phyloP scores from a whole-genome alignment of 2,888 invertebrate species.

The Endotricha flammealis region DNA sequence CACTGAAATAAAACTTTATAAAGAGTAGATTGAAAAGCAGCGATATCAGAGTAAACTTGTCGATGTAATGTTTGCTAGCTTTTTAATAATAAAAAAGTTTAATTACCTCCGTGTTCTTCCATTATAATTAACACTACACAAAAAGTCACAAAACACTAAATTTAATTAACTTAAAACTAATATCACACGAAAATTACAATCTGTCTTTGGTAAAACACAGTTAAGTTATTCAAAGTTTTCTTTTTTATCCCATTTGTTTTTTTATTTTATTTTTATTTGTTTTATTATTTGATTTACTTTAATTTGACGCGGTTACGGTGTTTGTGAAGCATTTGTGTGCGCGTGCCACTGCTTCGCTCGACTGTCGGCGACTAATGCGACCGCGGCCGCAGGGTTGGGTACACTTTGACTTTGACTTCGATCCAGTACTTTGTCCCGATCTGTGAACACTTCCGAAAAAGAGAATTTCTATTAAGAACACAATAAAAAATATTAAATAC shows the following conservation, averaged over 20 bases:
- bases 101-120: constrained; percentile 66
- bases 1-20: no score
- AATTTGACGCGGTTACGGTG: constrained; percentile 63
- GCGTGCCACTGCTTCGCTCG: constrained; percentile 13
- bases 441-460: no score
- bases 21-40: no score
- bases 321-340: constrained; percentile 52
- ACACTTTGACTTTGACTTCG: no score
- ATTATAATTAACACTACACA: constrained; percentile 35
- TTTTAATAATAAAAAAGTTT: no score
- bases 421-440: no score
- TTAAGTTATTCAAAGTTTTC: not conserved
- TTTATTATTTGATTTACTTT: constrained; percentile 33
- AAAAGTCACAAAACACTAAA: constrained; percentile 30
- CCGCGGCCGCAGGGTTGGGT: not conserved
- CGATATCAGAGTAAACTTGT: no score
- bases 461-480: no score
- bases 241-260: constrained; percentile 61
- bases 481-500: no score
- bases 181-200: constrained; percentile 58
- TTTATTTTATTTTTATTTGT: constrained; percentile 14
- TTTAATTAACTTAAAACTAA: constrained; percentile 54
- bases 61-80: no score
- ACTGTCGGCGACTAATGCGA: constrained; percentile 19
- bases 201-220: constrained; percentile 18